Conservation (phyloP, 2,113 vertebrate genomes). For the Myocastor coypus region DNA sequence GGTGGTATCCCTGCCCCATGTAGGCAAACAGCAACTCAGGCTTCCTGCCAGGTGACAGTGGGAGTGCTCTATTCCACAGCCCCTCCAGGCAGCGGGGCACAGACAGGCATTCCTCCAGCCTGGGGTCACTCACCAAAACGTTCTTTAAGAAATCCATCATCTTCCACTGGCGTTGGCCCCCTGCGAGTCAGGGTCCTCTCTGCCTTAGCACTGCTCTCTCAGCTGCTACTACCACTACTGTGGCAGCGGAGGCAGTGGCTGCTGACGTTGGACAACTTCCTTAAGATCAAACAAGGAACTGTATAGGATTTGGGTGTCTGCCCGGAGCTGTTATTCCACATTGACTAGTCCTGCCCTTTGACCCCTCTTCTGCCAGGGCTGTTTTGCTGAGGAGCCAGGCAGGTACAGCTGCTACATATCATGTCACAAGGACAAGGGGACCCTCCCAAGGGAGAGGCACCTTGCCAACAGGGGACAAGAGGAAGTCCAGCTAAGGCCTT, state of each 20-base stretch:
- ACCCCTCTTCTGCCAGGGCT: slow-evolving; percentile 62
- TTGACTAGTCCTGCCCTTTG: slow-evolving; percentile 58
- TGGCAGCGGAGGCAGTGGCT: not conserved
- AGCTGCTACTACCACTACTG: not conserved
- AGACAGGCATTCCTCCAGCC: not conserved
- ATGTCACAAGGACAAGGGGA: slow-evolving; percentile 73
- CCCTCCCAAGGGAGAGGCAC: not conserved
- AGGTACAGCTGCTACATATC: not conserved
- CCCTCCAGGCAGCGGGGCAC: not conserved
- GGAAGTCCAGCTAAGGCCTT: slow-evolving; percentile 38
- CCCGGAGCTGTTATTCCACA: slow-evolving; percentile 68
- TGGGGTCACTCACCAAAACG: slow-evolving; percentile 82
- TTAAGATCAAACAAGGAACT: slow-evolving; percentile 68
- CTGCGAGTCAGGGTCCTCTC: not conserved
- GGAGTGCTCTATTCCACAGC: not conserved
- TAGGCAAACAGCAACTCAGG: slow-evolving; percentile 28
- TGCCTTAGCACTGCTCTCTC: not conserved
- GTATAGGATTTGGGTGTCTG: slow-evolving; percentile 61
- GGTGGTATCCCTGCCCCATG: not conserved
- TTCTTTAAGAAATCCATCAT: slow-evolving; percentile 81
- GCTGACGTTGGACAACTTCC: slow-evolving; percentile 77
- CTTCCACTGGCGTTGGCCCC: not conserved
- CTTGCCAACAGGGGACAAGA: slow-evolving; percentile 77
- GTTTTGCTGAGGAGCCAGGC: slow-evolving; percentile 70
- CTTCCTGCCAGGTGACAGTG: slow-evolving; percentile 53